Conservation (phyloP, 2,113 vertebrate species). For the Hyaena hyaena region DNA sequence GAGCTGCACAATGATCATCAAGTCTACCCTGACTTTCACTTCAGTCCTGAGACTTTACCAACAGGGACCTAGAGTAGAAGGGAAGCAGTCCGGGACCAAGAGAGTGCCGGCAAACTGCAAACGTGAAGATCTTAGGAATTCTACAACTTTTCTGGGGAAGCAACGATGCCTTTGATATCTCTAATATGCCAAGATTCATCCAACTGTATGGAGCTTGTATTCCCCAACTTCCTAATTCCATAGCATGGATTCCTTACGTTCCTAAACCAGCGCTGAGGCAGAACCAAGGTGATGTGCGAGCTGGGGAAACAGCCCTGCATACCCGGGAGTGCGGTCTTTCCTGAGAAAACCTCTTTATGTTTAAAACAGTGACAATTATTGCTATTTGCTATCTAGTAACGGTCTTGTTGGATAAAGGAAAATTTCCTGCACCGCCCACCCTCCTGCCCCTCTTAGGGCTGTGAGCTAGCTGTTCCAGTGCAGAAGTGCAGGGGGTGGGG, state of each 20-base stretch:
- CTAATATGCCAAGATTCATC: background rate
- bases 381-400: background rate
- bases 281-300: background rate
- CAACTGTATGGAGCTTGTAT: background rate
- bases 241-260: background rate
- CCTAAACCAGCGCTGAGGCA: background rate
- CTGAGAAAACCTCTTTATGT: background rate
- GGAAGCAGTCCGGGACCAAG: background rate
- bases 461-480: background rate
- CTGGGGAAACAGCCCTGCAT: background rate
- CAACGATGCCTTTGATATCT: background rate
- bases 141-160: background rate
- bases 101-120: background rate
- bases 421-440: background rate
- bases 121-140: background rate
- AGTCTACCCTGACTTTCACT: background rate
- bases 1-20: background rate
- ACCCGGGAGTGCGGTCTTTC: background rate
- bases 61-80: background rate
- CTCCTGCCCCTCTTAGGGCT: too few species aligned
- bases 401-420: background rate
- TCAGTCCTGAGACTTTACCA: background rate
- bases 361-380: slow-evolving; percentile 21
- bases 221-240: background rate
- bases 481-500: background rate